A percentile compares a stretch with the other conserved stretches of the same genome.
phyloP scores from a whole-genome alignment of 1,140 invertebrate genomes.

The Fopius arisanus region DNA sequence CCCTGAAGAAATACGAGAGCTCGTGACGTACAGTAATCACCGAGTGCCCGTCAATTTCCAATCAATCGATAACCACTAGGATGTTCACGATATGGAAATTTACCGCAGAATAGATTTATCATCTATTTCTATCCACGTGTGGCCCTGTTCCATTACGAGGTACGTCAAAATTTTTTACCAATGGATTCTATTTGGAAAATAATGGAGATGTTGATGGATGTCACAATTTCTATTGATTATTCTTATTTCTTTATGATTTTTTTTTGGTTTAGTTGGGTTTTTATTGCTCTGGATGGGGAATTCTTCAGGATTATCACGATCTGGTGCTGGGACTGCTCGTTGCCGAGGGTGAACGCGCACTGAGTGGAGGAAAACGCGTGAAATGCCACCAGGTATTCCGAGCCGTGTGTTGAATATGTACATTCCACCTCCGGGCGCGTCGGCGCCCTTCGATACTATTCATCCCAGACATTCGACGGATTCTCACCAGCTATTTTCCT shows the following conservation, averaged over 20 bases:
- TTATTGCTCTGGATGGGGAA: too few species aligned
- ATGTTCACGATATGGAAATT: constrained; percentile 32
- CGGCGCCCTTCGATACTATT: constrained; percentile 15
- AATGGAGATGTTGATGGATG: too few species aligned
- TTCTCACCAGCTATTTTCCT: constrained; percentile 27
- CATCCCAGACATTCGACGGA: background rate
- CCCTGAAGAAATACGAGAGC: background rate
- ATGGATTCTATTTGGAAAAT: background rate
- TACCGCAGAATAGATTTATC: constrained; percentile 10
- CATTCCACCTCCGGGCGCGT: background rate
- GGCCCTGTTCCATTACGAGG: background rate
- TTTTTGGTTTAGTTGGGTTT: too few species aligned
- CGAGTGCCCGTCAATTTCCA: background rate
- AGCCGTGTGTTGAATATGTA: constrained; percentile 19
- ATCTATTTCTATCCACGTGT: background rate
- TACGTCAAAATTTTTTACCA: background rate
- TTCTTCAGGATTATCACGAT: background rate
- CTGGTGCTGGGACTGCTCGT: constrained; percentile 28
- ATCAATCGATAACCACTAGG: constrained; percentile 31
- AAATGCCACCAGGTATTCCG: constrained; percentile 26
- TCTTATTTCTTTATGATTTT: background rate
- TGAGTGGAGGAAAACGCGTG: constrained; percentile 39
- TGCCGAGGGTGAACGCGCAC: constrained; percentile 43
- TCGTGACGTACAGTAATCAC: background rate
- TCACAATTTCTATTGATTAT: background rate